Conservation (phyloP, 2,113 vertebrate species). For the Oxyura jamaicensis region DNA sequence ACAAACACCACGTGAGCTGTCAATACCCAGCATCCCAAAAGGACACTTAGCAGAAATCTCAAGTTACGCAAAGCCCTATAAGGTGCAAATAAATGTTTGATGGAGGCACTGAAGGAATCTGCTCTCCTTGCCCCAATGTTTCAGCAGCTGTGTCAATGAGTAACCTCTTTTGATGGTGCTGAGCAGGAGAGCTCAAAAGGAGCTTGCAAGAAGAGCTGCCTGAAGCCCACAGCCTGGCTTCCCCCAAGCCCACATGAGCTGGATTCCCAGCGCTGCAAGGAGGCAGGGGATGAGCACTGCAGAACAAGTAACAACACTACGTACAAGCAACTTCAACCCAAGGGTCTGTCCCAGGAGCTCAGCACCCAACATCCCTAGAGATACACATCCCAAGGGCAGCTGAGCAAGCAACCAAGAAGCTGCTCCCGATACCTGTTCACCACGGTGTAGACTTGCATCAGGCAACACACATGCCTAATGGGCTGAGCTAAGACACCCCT, state of each 20-base stretch:
- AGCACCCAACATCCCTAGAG: not conserved
- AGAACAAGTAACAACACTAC: not conserved
- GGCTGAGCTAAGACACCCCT: not conserved
- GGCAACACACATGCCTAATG: not conserved
- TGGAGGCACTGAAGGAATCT: not conserved
- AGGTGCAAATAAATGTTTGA: not conserved
- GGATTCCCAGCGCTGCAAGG: not conserved
- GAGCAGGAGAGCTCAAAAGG: not conserved
- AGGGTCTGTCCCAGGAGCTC: not conserved
- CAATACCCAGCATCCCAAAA: not conserved
- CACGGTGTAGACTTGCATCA: not conserved
- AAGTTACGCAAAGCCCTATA: not conserved
- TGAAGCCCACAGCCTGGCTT: not conserved
- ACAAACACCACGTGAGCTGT: fast-evolving
- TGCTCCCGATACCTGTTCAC: not conserved
- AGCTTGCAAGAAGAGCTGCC: not conserved
- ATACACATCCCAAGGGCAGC: fast-evolving
- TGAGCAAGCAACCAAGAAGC: not conserved
- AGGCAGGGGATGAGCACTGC: not conserved
- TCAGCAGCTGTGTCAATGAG: not conserved
- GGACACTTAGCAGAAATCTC: not conserved
- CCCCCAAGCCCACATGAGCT: not conserved
- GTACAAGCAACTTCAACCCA: not conserved
- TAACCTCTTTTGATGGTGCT: not conserved
- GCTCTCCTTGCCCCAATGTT: not conserved